A percentile compares a stretch with the other conserved stretches of the same genome.
phyloP scores from a whole-genome alignment of 2,888 invertebrate species.

The Rhabditophanes sp. region DNA sequence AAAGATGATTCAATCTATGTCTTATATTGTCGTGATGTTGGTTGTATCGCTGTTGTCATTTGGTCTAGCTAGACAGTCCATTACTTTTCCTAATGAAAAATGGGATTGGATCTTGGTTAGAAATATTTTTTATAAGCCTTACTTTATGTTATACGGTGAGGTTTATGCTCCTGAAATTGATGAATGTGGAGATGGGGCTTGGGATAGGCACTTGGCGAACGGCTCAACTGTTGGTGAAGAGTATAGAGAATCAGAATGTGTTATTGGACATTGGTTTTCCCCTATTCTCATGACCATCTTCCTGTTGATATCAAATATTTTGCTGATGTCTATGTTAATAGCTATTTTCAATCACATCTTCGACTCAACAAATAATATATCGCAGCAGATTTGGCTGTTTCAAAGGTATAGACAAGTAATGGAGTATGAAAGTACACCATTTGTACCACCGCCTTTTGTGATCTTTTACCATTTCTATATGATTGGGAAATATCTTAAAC shows the following conservation, averaged over 20 bases:
- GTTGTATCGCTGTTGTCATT: constrained; percentile 87
- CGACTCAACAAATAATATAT: constrained; percentile 71
- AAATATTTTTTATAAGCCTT: constrained; percentile 84
- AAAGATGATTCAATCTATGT: constrained; percentile 60
- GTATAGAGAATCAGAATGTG: constrained; percentile 15
- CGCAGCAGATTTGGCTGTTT: constrained; percentile 97
- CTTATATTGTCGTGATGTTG: constrained; percentile 81
- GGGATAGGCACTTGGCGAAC: constrained; percentile 35
- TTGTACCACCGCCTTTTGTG: constrained; percentile 62
- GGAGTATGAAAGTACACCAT: constrained; percentile 92
- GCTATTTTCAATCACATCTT: constrained; percentile 73
- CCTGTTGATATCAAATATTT: constrained; percentile 83
- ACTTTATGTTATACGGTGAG: constrained; percentile 98
- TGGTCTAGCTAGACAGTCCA: constrained; percentile 79
- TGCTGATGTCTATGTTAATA: constrained; percentile 86
- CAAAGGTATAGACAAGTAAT: constrained; percentile 84
- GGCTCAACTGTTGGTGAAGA: constrained; percentile 9
- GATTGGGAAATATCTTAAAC: constrained; percentile 20
- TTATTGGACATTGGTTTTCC: constrained; percentile 61
- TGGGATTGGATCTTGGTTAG: constrained; percentile 74
- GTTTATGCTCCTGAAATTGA: constrained; percentile 86
- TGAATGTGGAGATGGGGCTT: constrained; percentile 43
- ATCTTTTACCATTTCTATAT: constrained; percentile 28
- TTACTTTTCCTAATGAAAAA: constrained; percentile 71
- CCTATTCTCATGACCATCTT: constrained; percentile 83